A percentile compares a stretch with the other conserved stretches of the same genome.
phyloP scores from a whole-genome alignment of 2,797 vertebrate genomes.

The Etheostoma nigrum region DNA sequence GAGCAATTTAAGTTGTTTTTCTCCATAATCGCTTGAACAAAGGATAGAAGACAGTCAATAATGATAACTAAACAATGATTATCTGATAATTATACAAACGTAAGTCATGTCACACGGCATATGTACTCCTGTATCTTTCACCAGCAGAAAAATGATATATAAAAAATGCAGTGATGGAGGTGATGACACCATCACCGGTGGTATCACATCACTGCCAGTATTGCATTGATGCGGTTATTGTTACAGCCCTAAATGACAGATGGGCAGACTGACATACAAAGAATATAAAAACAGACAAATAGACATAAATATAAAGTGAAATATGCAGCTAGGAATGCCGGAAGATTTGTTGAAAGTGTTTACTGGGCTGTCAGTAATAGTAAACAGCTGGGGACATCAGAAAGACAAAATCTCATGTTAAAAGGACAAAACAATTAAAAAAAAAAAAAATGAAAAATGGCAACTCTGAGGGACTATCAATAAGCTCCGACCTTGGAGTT shows the following conservation, averaged over 20 bases:
- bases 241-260: constrained; percentile 5
- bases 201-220: no score
- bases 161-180: no score
- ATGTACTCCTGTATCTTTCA: no score
- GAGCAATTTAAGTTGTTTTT: no score
- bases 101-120: no score
- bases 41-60: no score
- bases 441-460: constrained; percentile 46
- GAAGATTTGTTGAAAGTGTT: constrained; percentile 48
- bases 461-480: constrained; percentile 58
- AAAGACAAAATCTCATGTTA: constrained; percentile 39
- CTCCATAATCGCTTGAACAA: no score
- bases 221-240: no score
- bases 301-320: constrained; percentile 35
- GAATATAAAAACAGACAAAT: constrained; percentile 33
- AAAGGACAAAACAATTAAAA: constrained; percentile 23
- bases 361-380: constrained; percentile 37
- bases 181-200: no score
- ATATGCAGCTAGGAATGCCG: constrained; percentile 41
- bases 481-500: constrained; percentile 74
- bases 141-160: no score
- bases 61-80: no score
- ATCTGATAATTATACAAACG: no score
- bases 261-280: constrained; percentile 31
- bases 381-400: constrained; percentile 34